Conservation (phyloP, 2,888 invertebrate species). For the Sinohyriopsis cumingii region DNA sequence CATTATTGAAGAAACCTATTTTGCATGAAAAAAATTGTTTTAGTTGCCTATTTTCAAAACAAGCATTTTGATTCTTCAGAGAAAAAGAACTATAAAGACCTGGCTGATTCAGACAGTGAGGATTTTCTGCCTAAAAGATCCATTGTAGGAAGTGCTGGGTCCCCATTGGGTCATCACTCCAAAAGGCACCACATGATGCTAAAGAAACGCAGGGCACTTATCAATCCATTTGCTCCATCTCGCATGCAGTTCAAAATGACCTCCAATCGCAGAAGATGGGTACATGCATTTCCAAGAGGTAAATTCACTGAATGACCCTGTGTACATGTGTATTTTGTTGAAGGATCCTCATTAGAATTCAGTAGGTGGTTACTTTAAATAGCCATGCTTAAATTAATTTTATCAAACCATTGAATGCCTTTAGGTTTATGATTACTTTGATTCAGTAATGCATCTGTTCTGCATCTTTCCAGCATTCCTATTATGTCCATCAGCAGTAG, state of each 20-base stretch:
- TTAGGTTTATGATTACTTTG: too few relatives aligned
- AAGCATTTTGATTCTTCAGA: background rate
- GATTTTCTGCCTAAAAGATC: conserved; percentile 41
- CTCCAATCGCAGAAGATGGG: conserved; percentile 96
- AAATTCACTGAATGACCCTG: background rate
- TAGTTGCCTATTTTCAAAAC: background rate
- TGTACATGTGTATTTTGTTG: background rate
- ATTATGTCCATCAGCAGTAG: too few relatives aligned
- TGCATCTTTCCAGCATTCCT: too few relatives aligned
- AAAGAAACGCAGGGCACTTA: conserved; percentile 74
- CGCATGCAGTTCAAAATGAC: conserved; percentile 96
- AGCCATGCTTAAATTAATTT: too few relatives aligned
- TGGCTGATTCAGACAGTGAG: conserved; percentile 42
- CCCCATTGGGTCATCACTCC: conserved; percentile 56
- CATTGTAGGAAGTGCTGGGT: conserved; percentile 66
- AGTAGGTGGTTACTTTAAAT: background rate
- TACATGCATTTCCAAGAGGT: conserved; percentile 91
- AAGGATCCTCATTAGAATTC: background rate
- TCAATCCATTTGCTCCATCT: conserved; percentile 98
- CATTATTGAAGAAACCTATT: too few relatives aligned
- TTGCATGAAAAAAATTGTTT: too few relatives aligned
- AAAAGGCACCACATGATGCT: conserved; percentile 26
- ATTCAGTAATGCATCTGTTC: too few relatives aligned
- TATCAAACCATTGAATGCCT: too few relatives aligned
- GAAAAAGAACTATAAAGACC: background rate